These are phyloP conservation scores for Hycleus cichorii DNA, from an alignment of 1,140 invertebrate genomes.

Conservation along the genomic window DNA sequence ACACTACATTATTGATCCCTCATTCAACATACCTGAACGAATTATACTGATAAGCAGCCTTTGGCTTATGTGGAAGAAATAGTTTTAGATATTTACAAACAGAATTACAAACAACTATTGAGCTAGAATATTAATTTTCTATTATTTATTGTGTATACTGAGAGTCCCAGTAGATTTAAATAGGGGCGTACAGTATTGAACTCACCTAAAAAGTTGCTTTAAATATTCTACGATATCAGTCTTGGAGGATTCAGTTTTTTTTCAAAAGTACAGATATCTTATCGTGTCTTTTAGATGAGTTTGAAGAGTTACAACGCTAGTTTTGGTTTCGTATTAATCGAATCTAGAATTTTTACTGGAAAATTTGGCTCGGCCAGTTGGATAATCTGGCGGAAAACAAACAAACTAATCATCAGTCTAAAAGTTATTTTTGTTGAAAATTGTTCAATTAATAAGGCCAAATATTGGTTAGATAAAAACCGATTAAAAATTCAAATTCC, in stretches of 20 bases:
- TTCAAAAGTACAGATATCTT: no score
- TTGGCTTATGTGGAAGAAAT: conserved; percentile 22
- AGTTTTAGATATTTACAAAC: conserved; percentile 16
- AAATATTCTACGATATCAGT: neutral
- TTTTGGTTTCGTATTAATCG: neutral
- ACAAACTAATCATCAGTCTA: conserved; percentile 30
- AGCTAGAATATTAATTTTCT: conserved; percentile 1
- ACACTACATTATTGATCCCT: conserved; percentile 37
- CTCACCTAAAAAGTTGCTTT: neutral
- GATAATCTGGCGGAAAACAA: conserved; percentile 18
- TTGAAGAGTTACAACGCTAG: neutral
- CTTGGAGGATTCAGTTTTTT: neutral
- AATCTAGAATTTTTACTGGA: conserved; percentile 7
- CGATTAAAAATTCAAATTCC: no score
- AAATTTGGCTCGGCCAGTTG: conserved; percentile 27
- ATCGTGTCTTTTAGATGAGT: no score
- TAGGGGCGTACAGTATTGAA: neutral
- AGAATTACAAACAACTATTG: conserved; percentile 18
- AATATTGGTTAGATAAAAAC: conserved; percentile 12
- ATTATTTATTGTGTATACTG: no score
- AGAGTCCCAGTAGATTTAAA: no score
- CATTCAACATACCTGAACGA: conserved; percentile 39
- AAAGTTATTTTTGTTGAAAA: conserved; percentile 7
- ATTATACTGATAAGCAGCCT: conserved; percentile 31
- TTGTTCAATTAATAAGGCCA: conserved; percentile 31